These are phyloP conservation scores for Dromius quadrimaculatus DNA, from an alignment of 2,888 invertebrate species.

Conservation along the genomic window DNA sequence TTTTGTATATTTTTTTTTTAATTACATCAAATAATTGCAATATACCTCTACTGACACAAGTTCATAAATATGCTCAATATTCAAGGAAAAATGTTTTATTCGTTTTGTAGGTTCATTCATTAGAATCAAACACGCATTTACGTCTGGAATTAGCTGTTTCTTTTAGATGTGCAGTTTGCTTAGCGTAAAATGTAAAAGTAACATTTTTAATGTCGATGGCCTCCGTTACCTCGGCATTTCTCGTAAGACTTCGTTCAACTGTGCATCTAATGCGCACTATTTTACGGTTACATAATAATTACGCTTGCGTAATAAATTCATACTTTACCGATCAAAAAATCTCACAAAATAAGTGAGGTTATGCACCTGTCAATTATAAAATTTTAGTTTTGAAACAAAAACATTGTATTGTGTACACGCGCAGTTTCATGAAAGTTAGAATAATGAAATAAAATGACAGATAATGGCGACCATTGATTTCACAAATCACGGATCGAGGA, in stretches of 20 bases:
- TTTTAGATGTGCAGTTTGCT: constrained; percentile 26
- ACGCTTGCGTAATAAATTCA: constrained; percentile 11
- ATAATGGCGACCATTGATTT: constrained; percentile 21
- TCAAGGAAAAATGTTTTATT: too few relatives aligned
- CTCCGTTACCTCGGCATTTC: constrained; percentile 20
- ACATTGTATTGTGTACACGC: too few relatives aligned
- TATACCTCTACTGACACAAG: too few relatives aligned
- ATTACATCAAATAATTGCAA: too few relatives aligned
- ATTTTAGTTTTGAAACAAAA: too few relatives aligned
- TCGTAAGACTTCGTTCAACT: constrained; percentile 27
- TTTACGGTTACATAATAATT: constrained; percentile 35
- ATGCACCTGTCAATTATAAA: too few relatives aligned
- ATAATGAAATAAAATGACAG: constrained; percentile 12
- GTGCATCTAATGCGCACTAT: constrained; percentile 34
- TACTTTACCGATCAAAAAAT: too few relatives aligned
- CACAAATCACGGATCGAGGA: constrained; percentile 24
- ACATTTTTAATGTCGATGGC: constrained; percentile 44
- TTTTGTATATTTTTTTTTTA: too few relatives aligned
- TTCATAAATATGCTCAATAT: too few relatives aligned
- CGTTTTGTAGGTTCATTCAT: constrained; percentile 9
- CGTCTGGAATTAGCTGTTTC: constrained; percentile 15
- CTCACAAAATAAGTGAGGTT: too few relatives aligned
- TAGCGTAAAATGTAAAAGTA: constrained; percentile 34
- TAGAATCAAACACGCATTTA: constrained; percentile 12
- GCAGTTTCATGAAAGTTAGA: constrained; percentile 18